phyloP scores from a whole-genome alignment of 2,113 vertebrate species.

The Alectura lathami region DNA sequence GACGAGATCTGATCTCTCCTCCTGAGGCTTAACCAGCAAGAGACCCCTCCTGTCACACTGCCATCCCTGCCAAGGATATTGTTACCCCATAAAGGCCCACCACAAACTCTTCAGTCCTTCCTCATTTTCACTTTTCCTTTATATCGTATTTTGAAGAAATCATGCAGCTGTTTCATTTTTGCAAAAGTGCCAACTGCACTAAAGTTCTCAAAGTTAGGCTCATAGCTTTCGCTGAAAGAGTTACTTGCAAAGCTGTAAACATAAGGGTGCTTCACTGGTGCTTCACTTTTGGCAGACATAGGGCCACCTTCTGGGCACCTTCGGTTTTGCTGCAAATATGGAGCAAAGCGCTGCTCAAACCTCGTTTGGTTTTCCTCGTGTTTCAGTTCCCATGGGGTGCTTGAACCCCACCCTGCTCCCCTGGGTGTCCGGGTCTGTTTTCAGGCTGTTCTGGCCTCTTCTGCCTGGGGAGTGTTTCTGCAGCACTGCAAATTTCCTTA shows the following conservation, averaged over 20 bases:
- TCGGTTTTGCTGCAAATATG: not conserved
- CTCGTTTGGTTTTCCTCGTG: not conserved
- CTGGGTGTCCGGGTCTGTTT: not conserved
- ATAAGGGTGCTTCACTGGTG: not conserved
- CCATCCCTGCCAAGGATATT: not conserved
- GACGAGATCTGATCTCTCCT: not conserved
- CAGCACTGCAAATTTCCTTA: not conserved
- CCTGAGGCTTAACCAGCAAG: not conserved
- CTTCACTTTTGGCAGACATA: not conserved
- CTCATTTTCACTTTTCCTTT: not conserved
- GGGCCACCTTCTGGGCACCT: not conserved
- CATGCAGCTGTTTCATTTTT: not conserved
- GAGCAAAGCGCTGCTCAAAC: not conserved
- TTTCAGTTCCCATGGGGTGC: not conserved
- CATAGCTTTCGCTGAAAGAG: not conserved
- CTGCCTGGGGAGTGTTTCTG: not conserved
- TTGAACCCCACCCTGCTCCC: not conserved
- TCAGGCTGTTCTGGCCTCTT: accelerated
- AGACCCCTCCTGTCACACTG: not conserved
- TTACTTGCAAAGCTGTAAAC: not conserved
- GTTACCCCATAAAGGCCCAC: not conserved
- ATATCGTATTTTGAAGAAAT: not conserved
- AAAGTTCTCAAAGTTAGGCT: not conserved
- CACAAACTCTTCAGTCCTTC: not conserved
- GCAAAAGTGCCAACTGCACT: not conserved